A percentile compares a stretch with the other conserved stretches of the same genome.
Conservation (phyloP, 2,888 invertebrate genomes). For the Dynastes hyllus region DNA sequence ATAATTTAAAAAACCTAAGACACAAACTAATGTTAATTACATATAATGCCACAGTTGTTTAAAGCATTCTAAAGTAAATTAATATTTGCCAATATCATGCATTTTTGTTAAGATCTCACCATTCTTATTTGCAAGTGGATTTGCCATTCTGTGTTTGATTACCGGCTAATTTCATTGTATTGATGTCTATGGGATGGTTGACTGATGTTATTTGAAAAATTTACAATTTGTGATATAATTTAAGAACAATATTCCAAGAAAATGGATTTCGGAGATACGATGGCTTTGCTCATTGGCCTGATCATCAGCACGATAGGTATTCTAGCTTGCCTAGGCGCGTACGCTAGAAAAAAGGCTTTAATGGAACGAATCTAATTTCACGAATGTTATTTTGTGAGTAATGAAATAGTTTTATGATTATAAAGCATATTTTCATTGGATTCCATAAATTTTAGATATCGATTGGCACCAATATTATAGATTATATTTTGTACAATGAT, state of each 20-base stretch:
- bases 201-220: background rate
- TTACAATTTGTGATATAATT: constrained; percentile 2
- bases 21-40: no score
- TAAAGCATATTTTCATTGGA: no score
- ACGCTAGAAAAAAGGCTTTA: constrained; percentile 77
- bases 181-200: background rate
- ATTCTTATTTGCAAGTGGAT: background rate
- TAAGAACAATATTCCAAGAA: background rate
- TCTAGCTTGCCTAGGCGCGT: constrained; percentile 80
- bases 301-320: constrained; percentile 76
- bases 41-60: no score
- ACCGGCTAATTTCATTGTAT: background rate
- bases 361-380: constrained; percentile 64
- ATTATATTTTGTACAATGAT: constrained; percentile 2
- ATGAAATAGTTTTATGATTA: background rate
- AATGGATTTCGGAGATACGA: constrained; percentile 78
- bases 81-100: no score
- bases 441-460: no score
- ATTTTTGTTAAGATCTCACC: no score
- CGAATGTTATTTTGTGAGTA: background rate
- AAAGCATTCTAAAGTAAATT: no score
- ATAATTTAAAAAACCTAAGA: background rate
- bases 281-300: constrained; percentile 78
- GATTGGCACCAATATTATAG: background rate
- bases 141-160: background rate